Percentiles rank a stretch among this genome's conserved stretches.
Conservation (phyloP, 2,888 invertebrate genomes). For the Nebria salina region DNA sequence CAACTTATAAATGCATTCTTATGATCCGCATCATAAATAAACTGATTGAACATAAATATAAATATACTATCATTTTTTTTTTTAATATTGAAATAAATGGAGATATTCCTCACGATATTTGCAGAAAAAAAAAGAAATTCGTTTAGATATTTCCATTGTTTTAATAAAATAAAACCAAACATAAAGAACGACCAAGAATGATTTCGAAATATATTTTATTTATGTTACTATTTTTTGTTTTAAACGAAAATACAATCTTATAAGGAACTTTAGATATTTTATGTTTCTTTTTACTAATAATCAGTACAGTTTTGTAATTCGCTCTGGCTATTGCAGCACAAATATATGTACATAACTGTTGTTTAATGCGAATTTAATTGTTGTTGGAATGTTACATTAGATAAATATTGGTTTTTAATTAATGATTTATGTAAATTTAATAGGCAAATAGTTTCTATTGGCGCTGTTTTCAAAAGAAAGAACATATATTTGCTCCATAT, state of each 20-base stretch:
- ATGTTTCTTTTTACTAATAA: too few species aligned
- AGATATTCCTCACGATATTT: background rate
- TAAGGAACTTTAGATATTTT: too few species aligned
- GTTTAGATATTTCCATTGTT: background rate
- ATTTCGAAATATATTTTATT: background rate
- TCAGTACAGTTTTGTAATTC: background rate
- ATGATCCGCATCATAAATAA: background rate
- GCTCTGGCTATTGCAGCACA: background rate
- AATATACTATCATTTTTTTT: background rate
- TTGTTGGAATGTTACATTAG: slow-evolving; percentile 12
- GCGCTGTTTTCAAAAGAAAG: too few species aligned
- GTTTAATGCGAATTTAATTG: slow-evolving; percentile 25
- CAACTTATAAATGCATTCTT: background rate
- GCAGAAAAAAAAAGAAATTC: background rate
- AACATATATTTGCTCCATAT: too few species aligned
- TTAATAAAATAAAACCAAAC: background rate
- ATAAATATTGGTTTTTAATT: slow-evolving; percentile 8
- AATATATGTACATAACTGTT: background rate
- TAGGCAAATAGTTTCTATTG: background rate
- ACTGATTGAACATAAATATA: background rate
- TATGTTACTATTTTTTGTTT: background rate
- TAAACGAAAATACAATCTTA: too few species aligned
- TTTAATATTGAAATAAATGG: too few species aligned
- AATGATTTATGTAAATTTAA: slow-evolving; percentile 6
- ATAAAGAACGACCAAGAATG: background rate